Base-by-base conservation (phyloP, 2,888 invertebrate species). In the Apotomis betuletana region DNA sequence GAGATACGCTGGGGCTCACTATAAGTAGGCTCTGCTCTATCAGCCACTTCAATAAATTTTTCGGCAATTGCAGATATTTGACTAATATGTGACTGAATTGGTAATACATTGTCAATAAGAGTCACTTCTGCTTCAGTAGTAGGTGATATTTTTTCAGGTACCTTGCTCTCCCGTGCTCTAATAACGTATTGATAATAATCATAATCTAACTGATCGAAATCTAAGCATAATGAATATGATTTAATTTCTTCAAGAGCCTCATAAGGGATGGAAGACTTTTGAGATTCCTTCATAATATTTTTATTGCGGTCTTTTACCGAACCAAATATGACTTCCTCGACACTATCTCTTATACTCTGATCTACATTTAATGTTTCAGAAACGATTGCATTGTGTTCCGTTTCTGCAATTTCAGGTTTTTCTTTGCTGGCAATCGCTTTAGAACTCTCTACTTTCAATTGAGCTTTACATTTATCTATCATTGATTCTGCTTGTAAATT, bases 311-410 rank as follows among this genome's bases (percentile, higher is more conserved):
- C 90, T 89, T 95, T 94, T 10, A 95, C 94, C 9, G 95, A 95
- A 58, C 95, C 95, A 81, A 95, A 95, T 76, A 95, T 94, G 3
- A 91, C 94, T 86, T 94, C 92, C 85, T 95, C 95, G 12, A 86
- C 77, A 38, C 84, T 81, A 10, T 83, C 80, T 38, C 84, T 78
- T 62, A 83, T 80, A 64, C 78, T 79, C 79, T 85, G 82, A 41
- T 41, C 41, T 4, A 57, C 62, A 51, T 36, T 15, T 41, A 49
- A 6, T n/a, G 59, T 41, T 64, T 54, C 60, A 60, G 65, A 55
- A 54, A 55, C 52, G 41, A 54, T 71, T 67, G 41, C 57, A 49
- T 70, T 65, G 41, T 55, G 60, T n/a, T 41, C 55, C n/a, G 46
- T 67, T 67, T 51, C 61, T 57, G 27, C 10, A 10, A 15, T 41